A percentile compares a stretch with the other conserved stretches of the same genome.
Evolutionary conservation across 2,888 invertebrate species (phyloP).

Genomic region (Hylaea fasciaria): DNA sequence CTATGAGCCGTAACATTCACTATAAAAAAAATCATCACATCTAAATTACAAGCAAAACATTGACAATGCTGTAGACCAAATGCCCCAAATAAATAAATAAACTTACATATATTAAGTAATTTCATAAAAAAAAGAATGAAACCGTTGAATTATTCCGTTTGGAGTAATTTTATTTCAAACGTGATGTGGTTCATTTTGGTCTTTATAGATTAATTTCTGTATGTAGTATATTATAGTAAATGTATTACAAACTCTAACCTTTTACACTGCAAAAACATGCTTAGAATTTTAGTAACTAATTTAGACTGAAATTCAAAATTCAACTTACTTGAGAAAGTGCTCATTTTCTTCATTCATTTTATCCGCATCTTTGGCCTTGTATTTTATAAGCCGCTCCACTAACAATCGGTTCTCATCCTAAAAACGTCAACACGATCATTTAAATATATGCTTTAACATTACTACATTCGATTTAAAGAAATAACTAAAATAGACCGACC

Average conservation of each 20-base stretch:
- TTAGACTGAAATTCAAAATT: slow-evolving; percentile 31
- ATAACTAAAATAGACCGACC: slow-evolving; percentile 12
- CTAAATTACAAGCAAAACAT: slow-evolving; percentile 58
- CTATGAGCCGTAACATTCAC: slow-evolving; percentile 64
- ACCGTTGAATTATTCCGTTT: neutral
- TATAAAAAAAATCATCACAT: slow-evolving; percentile 52
- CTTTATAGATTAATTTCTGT: slow-evolving; percentile 18
- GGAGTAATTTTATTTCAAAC: slow-evolving; percentile 5
- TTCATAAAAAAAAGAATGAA: slow-evolving; percentile 17
- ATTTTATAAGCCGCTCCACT: slow-evolving; percentile 94
- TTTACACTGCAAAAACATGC: slow-evolving; percentile 55
- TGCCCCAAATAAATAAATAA: slow-evolving; percentile 52
- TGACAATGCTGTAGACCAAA: slow-evolving; percentile 54
- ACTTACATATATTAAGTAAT: slow-evolving; percentile 26
- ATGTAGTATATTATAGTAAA: slow-evolving; percentile 21
- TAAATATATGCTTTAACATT: slow-evolving; percentile 4
- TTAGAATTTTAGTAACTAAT: slow-evolving; percentile 40
- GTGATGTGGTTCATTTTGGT: slow-evolving; percentile 24
- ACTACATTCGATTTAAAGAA: slow-evolving; percentile 1
- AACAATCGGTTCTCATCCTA: slow-evolving; percentile 95
- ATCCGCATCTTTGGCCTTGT: slow-evolving; percentile 97
- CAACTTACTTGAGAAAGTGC: slow-evolving; percentile 92
- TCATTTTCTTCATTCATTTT: slow-evolving; percentile 99
- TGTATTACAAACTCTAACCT: slow-evolving; percentile 43
- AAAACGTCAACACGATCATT: slow-evolving; percentile 56